A percentile compares a stretch with the other conserved stretches of the same genome.
These are phyloP conservation scores for Cirrhinus molitorella DNA, from an alignment of 2,797 vertebrate species.

Conservation along the genomic window DNA sequence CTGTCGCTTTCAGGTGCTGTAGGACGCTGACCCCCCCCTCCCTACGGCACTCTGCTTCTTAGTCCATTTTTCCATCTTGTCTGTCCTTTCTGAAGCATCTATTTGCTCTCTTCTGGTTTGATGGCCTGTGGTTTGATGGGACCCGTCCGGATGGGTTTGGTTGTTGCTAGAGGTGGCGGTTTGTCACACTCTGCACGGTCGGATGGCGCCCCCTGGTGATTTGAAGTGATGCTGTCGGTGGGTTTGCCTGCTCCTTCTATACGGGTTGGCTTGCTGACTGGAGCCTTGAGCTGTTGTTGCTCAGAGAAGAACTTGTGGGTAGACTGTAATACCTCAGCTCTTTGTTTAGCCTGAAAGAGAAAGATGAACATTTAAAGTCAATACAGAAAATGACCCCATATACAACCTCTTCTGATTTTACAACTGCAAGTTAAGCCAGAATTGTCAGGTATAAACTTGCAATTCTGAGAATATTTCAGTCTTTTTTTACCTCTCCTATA, in stretches of 20 bases:
- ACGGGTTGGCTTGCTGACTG: slow-evolving; percentile 86
- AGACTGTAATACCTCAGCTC: slow-evolving; percentile 98
- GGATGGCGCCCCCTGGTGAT: slow-evolving; percentile 73
- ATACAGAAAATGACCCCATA: not conserved
- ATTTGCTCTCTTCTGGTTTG: slow-evolving; percentile 98
- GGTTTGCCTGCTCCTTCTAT: slow-evolving; percentile 83
- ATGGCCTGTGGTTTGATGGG: slow-evolving; percentile 99
- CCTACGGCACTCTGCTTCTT: slow-evolving; percentile 6
- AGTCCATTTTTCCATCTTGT: slow-evolving; percentile 37
- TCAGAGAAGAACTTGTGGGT: slow-evolving; percentile 99
- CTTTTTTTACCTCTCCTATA: too few relatives aligned
- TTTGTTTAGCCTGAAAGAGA: slow-evolving; percentile 91
- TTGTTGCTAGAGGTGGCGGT: slow-evolving; percentile 73
- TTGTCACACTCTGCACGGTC: slow-evolving; percentile 85
- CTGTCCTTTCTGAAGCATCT: slow-evolving; percentile 47
- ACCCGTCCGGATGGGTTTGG: slow-evolving; percentile 97
- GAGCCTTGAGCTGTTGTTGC: slow-evolving; percentile 86
- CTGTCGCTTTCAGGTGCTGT: slow-evolving; percentile 34
- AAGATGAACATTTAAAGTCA: slow-evolving; percentile 2
- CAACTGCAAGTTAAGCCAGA: not conserved
- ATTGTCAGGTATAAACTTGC: too few relatives aligned
- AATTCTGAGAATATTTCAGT: too few relatives aligned
- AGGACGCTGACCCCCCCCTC: not conserved
- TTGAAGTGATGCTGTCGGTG: slow-evolving; percentile 79
- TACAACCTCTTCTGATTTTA: not conserved